Base-by-base conservation (phyloP, 2,113 vertebrate genomes). In the Petrocephalus zakoni region DNA sequence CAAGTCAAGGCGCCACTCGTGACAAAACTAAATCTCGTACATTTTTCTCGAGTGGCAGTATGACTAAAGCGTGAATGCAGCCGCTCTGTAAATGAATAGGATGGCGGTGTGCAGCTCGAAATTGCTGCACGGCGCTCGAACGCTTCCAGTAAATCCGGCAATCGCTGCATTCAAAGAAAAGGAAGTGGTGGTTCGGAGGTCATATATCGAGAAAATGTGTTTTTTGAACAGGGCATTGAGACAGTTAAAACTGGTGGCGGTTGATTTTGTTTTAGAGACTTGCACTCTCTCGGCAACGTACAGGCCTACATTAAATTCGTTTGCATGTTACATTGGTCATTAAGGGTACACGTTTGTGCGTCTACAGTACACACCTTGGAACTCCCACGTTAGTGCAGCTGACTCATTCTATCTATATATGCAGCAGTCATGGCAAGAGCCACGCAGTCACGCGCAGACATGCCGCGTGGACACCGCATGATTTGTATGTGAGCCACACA, bases 121-220 rank as follows among this genome's bases (percentile, higher is more conserved):
- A 87, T 46, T 46, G 29, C 56, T 46, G 55, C 56, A 47, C 55
- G 29, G 5, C 46, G 34, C 17, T 13, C 7, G n/a, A 17, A n/a
- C 21, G 55, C 87, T 87, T 85, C 58, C 89, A 88, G 55, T 83
- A 85, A 90, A 90, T 83, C 46, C 87, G 83, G 15, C 75, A 34
- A 68, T 84, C 72, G 87, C 68, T 53, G 47, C 68, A 52, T 49
- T 87, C 72, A 87, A 10, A 83, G 78, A 85, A 87, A 58, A 87
- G 87, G 81, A 61, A 89, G 56, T 89, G 86, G 86, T 34, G 87
- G 84, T 83, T 49, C 53, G 68, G 29, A 84, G 88, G 75, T 25
- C 68, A 90, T 61, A 25, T 61, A 87, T 61, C 87, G 82, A 89
- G 15, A 58, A 89, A 84, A n/a, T 37, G 25, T 85, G 47, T 52